Base-by-base conservation (phyloP, 2,797 vertebrate species). In the Melanitta fusca region DNA sequence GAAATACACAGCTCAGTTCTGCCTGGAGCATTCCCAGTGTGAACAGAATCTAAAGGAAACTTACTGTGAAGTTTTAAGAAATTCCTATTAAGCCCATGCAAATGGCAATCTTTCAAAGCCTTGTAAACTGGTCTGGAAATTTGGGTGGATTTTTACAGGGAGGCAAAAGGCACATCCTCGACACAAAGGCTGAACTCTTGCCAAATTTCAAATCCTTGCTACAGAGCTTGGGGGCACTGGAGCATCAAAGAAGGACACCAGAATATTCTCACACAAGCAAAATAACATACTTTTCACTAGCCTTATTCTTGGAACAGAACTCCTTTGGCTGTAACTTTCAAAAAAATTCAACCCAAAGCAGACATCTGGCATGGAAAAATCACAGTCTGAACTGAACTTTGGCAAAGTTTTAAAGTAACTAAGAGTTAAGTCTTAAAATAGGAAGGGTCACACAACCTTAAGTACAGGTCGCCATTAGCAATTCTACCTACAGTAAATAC, bases 1-100 rank as follows among this genome's bases (percentile, higher is more conserved):
- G 91, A 96, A 97, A 96, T 88, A 96, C 3, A 27, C 80, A 85
- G 71, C 69, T 91, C 78, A 75, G 32, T 68, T 80, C 90, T 86
- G 94, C 95, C 96, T 87, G 89, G 27, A 96, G 93, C 95, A 85
- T 51, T 96, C 96, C 90, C 94, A 95, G 93, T 85, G 88, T 88
- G 95, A 96, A 80, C 43, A 96, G 68, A 97, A 94, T 97, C 96
- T 96, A 95, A 94, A 96, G 91, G 94, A 97, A 96, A 81, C 88
- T 94, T 94, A 93, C 91, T 96, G 94, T 94, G 96, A 96, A 96
- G 89, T 95, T 95, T 96, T 58, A 91, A 96, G 91, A 96, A 94
- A 94, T 82, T 85, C 85, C 91, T 95, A 94, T 90, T 91, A 96
- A 95, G 69, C 71, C 80, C 96, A 95, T 85, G 91, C 78, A 96